Base-by-base conservation (phyloP, 2,113 vertebrate genomes). In the Periophthalmodon schlosseri region DNA sequence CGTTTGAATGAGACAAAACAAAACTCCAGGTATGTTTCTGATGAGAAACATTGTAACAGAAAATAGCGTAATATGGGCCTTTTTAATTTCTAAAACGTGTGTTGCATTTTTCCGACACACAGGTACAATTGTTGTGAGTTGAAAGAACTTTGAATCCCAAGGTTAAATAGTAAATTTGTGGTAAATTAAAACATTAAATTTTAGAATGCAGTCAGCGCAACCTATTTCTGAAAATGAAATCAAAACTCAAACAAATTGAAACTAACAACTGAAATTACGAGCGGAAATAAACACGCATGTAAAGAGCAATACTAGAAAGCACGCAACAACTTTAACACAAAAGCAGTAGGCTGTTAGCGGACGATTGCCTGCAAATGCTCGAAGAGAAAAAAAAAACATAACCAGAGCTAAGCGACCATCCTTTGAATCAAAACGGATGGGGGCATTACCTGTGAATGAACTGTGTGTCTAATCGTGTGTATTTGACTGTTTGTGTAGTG, bases 271-370 rank as follows among this genome's bases (percentile, higher is more conserved):
- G 75, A 87, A 82, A 78, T 70, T 16, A 76, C 87, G 92, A 91
- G 92, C 64, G 91, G 92, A 93, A 93, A 94, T 94, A 93, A 74
- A 68, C 65, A 80, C 64, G 87, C 91, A 93, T 92, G 92, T 75
- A 79, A 72, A 28, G 18, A 83, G 54, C 71, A 77, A 66, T 69
- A 57, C 77, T 50, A 84, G 72, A 28, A 83, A 73, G 88, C 87
- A 92, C 68, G 34, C 49, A 63, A 78, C 56, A 76, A 39, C 18
- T 5, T 10, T 3, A 56, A 67, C 44, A 5, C 33, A 12, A 60
- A 64, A 12, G 39, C 10, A 9, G 36, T 49, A 46, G 20, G 0
- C 72, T 73, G 44, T 75, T 44, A 11, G 13, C 20, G 47, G 74
- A 66, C 71, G 54, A 80, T 83, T 86, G 84, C 69, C 77, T 87